phyloP scores from a whole-genome alignment of 2,888 invertebrate species.

The Camptogramma bilineatum region DNA sequence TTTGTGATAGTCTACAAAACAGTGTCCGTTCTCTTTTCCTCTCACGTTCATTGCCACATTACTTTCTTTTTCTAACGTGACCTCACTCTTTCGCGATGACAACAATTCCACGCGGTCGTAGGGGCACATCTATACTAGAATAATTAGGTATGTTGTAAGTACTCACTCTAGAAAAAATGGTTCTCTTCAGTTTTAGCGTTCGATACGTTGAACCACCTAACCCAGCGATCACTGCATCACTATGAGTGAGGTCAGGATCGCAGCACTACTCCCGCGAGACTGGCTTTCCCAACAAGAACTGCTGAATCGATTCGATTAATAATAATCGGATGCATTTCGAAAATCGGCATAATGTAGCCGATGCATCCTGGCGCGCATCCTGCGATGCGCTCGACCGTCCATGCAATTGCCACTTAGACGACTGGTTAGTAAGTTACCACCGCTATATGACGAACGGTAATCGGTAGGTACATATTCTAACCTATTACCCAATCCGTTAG shows the following conservation, averaged over 20 bases:
- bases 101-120: too few relatives aligned
- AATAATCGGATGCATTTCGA: slow-evolving; percentile 71
- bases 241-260: slow-evolving; percentile 41
- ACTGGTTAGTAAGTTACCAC: background rate
- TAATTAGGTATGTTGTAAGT: background rate
- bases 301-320: slow-evolving; percentile 32
- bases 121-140: too few relatives aligned
- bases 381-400: slow-evolving; percentile 48
- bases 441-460: background rate
- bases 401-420: slow-evolving; percentile 21
- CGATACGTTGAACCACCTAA: slow-evolving; percentile 71
- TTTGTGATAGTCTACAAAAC: too few relatives aligned
- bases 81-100: too few relatives aligned
- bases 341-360: slow-evolving; percentile 58
- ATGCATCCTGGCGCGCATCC: slow-evolving; percentile 64
- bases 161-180: slow-evolving; percentile 71
- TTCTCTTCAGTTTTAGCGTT: slow-evolving; percentile 63
- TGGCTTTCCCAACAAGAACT: slow-evolving; percentile 36
- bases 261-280: slow-evolving; percentile 26
- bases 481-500: too few relatives aligned
- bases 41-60: too few relatives aligned
- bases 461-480: too few relatives aligned
- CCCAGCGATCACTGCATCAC: slow-evolving; percentile 51
- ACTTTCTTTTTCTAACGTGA: too few relatives aligned
- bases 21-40: too few relatives aligned